Evolutionary conservation across 2,888 invertebrate species (phyloP), one percentile per base, ranked within the genome.

Genomic region (Amitus sp.): DNA sequence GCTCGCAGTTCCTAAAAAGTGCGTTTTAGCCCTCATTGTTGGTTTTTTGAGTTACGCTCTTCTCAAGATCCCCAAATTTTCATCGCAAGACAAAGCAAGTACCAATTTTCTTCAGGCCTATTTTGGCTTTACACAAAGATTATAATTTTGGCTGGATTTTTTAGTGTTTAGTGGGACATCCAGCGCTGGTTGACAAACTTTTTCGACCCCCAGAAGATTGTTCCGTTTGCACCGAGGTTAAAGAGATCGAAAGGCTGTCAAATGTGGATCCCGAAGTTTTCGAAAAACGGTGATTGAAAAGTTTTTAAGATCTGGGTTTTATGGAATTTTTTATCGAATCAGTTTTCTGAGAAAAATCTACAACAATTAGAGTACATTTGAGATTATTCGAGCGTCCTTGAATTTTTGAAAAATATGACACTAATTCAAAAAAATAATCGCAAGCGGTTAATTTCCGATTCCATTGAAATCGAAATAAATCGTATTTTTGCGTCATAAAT

Each of bases 121-220:
- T 48, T 51, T 37, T 53, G 30, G 6, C 12, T 12, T 20, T 10
- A 2, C 3, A n/a, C 20, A 46, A 13, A 43, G n/a, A n/a, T n/a
- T n/a, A n/a, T n/a, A n/a, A n/a, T n/a, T n/a, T 15, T 17, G 12
- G 13, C 28, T 40, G 13, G 33, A 46, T 47, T 40, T 48, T 42
- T 45, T 20, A 81, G 80, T 81, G 81, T 51, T 62, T 79, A 47
- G 37, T 78, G 30, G 74, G 76, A 19, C 47, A 72, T 12, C 76
- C 78, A 1, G 42, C 67, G 9, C 51, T 76, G 37, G 69, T 73
- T 47, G 77, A 76, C 57, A 77, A 76, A 56, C 58, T 79, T 40
- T 90, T 95, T 77, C 89, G 95, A 1, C 90, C 93, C 0, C 91
- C 94, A 0, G 91, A 92, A 75, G 87, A 89, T 73, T 96, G 96